Evolutionary conservation across 2,888 invertebrate genomes (phyloP).

Genomic region (Margaritifera margaritifera): DNA sequence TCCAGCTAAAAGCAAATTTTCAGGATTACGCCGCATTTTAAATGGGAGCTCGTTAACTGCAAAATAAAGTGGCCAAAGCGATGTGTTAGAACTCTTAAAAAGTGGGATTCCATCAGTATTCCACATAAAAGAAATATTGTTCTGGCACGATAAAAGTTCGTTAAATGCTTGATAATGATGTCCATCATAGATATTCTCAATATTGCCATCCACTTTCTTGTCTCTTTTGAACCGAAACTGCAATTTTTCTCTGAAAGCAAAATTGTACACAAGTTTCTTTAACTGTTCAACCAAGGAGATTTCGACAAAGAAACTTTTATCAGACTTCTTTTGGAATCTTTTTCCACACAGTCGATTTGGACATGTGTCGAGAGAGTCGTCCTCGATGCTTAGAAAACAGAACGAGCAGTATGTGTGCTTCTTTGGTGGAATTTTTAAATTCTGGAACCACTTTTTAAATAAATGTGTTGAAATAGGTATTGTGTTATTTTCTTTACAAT

Average conservation of each 20-base stretch:
- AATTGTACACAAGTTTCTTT: no score
- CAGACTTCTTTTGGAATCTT: no score
- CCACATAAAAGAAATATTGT: slow-evolving; percentile 15
- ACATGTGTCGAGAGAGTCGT: no score
- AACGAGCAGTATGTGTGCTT: slow-evolving; percentile 14
- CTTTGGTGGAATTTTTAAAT: slow-evolving; percentile 9
- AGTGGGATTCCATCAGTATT: slow-evolving; percentile 20
- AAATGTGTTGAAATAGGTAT: slow-evolving; percentile 9
- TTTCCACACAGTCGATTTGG: no score
- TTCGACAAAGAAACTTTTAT: no score
- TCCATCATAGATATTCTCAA: slow-evolving; percentile 15
- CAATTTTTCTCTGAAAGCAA: no score
- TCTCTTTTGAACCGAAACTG: neutral
- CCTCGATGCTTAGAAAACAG: slow-evolving; percentile 5
- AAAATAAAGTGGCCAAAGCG: slow-evolving; percentile 18
- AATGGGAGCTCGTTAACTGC: slow-evolving; percentile 15
- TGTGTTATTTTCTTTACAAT: no score
- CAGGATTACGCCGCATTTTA: slow-evolving; percentile 8
- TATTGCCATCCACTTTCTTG: neutral
- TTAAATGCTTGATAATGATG: slow-evolving; percentile 6
- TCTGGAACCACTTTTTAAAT: slow-evolving; percentile 15
- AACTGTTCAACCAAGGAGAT: no score
- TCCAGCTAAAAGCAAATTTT: slow-evolving; percentile 16
- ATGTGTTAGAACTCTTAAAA: slow-evolving; percentile 14
- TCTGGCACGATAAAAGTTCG: neutral